Conservation (phyloP, 2,113 vertebrate genomes). For the Aepyceros melampus region DNA sequence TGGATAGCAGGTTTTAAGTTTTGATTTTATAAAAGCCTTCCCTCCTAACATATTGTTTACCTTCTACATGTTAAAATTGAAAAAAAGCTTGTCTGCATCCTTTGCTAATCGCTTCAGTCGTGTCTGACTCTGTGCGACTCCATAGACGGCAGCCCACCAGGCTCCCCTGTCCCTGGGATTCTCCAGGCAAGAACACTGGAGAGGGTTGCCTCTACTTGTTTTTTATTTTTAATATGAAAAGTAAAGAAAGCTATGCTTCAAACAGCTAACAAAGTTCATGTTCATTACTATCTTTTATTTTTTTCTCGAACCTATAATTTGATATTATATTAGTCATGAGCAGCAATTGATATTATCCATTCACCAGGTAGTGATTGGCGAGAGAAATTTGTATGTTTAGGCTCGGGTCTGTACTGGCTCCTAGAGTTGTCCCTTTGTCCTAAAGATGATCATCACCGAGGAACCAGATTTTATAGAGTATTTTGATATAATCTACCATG, state of each 20-base stretch:
- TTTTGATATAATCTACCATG: not conserved
- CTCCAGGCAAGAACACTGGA: no score
- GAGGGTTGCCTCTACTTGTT: not conserved
- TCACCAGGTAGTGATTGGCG: not conserved
- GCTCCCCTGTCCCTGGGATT: no score
- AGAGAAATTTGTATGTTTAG: not conserved
- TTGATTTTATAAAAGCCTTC: not conserved
- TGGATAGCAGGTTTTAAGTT: not conserved
- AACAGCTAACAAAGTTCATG: not conserved
- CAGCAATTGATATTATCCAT: not conserved
- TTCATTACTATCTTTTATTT: not conserved
- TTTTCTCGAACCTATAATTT: not conserved
- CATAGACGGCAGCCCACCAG: no score
- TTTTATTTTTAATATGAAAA: not conserved
- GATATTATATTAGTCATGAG: not conserved
- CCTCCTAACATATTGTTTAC: not conserved
- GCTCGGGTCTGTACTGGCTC: not conserved
- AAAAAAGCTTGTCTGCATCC: not conserved
- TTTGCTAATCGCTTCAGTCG: no score
- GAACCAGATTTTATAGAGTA: not conserved
- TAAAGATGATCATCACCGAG: not conserved
- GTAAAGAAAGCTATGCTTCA: not conserved
- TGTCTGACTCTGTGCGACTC: no score
- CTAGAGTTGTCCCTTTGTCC: not conserved
- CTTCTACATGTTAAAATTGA: not conserved